Evolutionary conservation across 2,113 vertebrate genomes (phyloP).

Genomic region (Ammospiza caudacuta): DNA sequence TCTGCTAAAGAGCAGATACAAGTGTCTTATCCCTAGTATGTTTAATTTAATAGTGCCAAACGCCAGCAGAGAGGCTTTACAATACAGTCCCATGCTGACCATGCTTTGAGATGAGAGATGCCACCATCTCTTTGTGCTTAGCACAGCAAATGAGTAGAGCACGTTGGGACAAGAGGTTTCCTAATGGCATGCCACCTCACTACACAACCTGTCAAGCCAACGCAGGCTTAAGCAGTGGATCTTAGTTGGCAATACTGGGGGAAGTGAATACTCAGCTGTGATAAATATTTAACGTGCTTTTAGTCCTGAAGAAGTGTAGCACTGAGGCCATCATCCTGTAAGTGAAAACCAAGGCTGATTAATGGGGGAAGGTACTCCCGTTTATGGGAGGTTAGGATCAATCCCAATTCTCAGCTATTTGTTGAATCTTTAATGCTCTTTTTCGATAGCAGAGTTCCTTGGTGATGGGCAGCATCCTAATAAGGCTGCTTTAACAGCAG

Average conservation of each 20-base stretch:
- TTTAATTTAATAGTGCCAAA: conserved; percentile 27
- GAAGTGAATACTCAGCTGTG: conserved; percentile 65
- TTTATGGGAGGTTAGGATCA: conserved; percentile 73
- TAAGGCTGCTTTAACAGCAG: conserved; percentile 49
- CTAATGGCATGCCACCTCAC: conserved; percentile 59
- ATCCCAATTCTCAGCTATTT: conserved; percentile 71
- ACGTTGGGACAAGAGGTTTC: conserved; percentile 44
- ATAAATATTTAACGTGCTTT: conserved; percentile 78
- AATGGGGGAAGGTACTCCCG: conserved; percentile 69
- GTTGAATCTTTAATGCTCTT: conserved; percentile 69
- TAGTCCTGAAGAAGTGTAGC: conserved; percentile 67
- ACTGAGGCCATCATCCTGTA: conserved; percentile 60
- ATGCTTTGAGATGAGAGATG: conserved; percentile 32
- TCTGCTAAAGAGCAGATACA: background rate
- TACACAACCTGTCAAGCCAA: conserved; percentile 32
- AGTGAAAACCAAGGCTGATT: conserved; percentile 69
- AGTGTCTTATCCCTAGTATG: background rate
- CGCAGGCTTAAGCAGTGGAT: conserved; percentile 22
- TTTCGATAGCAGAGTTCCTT: conserved; percentile 57
- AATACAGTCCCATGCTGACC: conserved; percentile 18
- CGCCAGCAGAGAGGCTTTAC: background rate
- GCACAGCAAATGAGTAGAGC: conserved; percentile 15
- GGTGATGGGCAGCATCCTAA: conserved; percentile 63
- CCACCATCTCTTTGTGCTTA: conserved; percentile 20
- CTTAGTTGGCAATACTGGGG: conserved; percentile 44